Conservation (phyloP, 2,797 vertebrate genomes). For the Eleutherodactylus coqui region DNA sequence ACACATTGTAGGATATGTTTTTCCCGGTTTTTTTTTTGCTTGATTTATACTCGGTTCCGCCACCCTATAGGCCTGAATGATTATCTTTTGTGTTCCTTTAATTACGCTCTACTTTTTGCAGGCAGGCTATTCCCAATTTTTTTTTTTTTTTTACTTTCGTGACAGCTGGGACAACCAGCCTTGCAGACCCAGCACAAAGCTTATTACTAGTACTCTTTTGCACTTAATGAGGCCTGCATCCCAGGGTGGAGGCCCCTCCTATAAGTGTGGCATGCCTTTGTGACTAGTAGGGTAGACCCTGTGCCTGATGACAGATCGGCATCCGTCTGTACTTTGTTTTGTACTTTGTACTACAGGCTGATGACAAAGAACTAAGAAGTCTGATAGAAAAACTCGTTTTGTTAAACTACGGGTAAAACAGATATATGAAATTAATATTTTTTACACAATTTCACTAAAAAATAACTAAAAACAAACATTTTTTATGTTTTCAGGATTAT, state of each 20-base stretch:
- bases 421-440: background rate
- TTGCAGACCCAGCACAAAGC: conserved; percentile 85
- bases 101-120: conserved; percentile 79
- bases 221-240: conserved; percentile 85
- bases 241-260: conserved; percentile 88
- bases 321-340: conserved; percentile 70
- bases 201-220: conserved; percentile 88
- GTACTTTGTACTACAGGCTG: conserved; percentile 70
- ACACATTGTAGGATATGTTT: conserved; percentile 28
- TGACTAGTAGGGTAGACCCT: conserved; percentile 78
- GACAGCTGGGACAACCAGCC: conserved; percentile 89
- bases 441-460: background rate
- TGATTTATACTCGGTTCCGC: conserved; percentile 72
- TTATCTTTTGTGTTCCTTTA: conserved; percentile 78
- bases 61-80: conserved; percentile 76
- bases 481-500: background rate
- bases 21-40: conserved; percentile 66
- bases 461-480: background rate
- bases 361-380: conserved; percentile 71
- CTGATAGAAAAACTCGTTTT: background rate
- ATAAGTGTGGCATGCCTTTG: conserved; percentile 93
- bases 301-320: conserved; percentile 75
- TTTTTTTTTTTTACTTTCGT: conserved; percentile 83
- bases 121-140: conserved; percentile 74
- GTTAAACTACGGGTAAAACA: background rate